Conservation (phyloP, 2,797 vertebrate species). For the Helostoma temminkii region DNA sequence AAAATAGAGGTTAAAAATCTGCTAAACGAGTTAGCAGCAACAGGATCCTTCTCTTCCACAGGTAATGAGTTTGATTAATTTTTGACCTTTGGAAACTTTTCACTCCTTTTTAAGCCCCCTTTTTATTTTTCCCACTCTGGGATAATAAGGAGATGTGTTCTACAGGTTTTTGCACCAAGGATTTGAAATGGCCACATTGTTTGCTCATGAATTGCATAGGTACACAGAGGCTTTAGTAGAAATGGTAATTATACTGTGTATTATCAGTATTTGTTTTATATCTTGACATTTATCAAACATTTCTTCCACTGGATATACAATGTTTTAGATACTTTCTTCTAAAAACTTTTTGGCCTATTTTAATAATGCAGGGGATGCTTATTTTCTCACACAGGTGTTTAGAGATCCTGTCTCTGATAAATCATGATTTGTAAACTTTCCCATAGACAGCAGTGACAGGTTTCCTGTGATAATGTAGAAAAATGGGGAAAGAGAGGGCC, state of each 20-base stretch:
- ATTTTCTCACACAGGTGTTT: constrained; percentile 81
- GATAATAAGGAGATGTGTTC: constrained; percentile 60
- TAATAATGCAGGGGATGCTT: constrained; percentile 70
- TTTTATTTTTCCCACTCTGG: constrained; percentile 43
- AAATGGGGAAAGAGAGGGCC: constrained; percentile 78
- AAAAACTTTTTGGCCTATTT: constrained; percentile 73
- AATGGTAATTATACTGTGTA: constrained; percentile 3
- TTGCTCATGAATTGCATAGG: constrained; percentile 39
- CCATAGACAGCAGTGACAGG: constrained; percentile 81
- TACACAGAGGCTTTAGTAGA: constrained; percentile 3
- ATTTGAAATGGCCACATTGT: constrained; percentile 38
- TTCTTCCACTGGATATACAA: background rate
- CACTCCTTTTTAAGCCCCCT: constrained; percentile 68
- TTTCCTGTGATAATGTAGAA: constrained; percentile 83
- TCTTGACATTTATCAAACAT: constrained; percentile 1
- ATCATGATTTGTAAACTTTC: constrained; percentile 84
- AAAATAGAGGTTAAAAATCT: constrained; percentile 79
- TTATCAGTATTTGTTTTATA: background rate
- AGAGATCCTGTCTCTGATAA: constrained; percentile 76
- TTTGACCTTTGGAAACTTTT: constrained; percentile 85
- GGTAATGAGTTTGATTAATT: constrained; percentile 85
- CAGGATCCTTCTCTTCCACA: constrained; percentile 71
- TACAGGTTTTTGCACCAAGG: constrained; percentile 41
- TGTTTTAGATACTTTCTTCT: constrained; percentile 34
- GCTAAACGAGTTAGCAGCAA: constrained; percentile 72